These are phyloP conservation scores for Phycodurus eques DNA, from an alignment of 2,113 vertebrate genomes.

Conservation along the genomic window DNA sequence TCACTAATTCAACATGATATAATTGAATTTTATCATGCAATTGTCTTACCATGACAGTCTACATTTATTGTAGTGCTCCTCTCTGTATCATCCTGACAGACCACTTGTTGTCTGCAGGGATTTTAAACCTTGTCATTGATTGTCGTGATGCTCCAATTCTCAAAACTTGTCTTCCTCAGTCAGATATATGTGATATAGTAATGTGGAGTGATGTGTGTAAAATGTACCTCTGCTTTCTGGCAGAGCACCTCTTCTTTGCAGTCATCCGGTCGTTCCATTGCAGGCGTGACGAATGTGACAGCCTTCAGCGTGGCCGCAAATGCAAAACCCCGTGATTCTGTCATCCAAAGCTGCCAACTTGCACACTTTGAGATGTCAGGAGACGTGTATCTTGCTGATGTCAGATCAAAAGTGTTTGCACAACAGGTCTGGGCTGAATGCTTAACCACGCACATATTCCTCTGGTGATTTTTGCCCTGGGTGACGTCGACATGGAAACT, in stretches of 20 bases:
- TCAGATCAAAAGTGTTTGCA: conserved; percentile 21
- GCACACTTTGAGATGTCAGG: conserved; percentile 23
- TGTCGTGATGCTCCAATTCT: conserved; percentile 13
- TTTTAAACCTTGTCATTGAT: conserved; percentile 31
- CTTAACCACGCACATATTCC: conserved; percentile 1
- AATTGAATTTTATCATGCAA: conserved; percentile 24
- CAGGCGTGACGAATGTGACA: not conserved
- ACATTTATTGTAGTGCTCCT: conserved; percentile 20
- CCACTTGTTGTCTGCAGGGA: conserved; percentile 23
- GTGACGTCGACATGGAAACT: conserved; percentile 4
- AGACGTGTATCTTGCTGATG: conserved; percentile 20
- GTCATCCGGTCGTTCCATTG: conserved; percentile 4
- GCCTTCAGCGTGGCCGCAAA: not conserved
- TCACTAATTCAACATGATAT: conserved; percentile 3
- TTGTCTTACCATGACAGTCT: conserved; percentile 12
- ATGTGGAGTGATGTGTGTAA: conserved; percentile 27
- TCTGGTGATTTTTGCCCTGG: not conserved
- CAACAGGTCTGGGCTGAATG: conserved; percentile 4
- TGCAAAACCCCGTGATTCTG: not conserved
- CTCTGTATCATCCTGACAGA: conserved; percentile 37
- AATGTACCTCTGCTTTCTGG: not conserved
- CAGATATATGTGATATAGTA: conserved; percentile 19
- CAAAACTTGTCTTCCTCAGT: conserved; percentile 15
- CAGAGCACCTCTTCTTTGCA: not conserved
- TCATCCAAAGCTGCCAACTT: conserved; percentile 20